Percentiles rank a stretch among this genome's conserved stretches.
phyloP scores from a whole-genome alignment of 2,888 invertebrate genomes.

The Entomobrya multifasciata region DNA sequence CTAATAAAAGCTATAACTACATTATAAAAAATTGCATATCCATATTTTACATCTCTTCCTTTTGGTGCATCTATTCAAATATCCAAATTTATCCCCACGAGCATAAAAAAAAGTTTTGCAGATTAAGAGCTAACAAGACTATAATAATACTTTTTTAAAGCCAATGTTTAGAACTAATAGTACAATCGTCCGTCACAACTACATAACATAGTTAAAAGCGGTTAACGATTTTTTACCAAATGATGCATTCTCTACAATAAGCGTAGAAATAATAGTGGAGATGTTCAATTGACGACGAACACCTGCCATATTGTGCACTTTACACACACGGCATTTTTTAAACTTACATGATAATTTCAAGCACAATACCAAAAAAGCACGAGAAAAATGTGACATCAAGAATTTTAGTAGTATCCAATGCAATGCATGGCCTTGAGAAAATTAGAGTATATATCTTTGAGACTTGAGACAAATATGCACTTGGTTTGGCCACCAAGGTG shows the following conservation, averaged over 20 bases:
- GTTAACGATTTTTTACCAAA: constrained; percentile 13
- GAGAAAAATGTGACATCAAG: constrained; percentile 60
- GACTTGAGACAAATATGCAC: constrained; percentile 1
- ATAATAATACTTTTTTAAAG: not conserved
- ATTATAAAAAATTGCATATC: constrained; percentile 47
- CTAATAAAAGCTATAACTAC: constrained; percentile 37
- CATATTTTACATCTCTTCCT: constrained; percentile 1
- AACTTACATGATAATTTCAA: constrained; percentile 57
- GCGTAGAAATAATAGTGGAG: not conserved
- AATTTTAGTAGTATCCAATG: constrained; percentile 55
- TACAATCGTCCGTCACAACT: not conserved
- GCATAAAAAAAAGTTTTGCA: not conserved
- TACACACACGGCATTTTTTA: constrained; percentile 15
- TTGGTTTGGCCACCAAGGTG: constrained; percentile 42
- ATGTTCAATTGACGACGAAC: constrained; percentile 56
- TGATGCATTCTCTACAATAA: constrained; percentile 17
- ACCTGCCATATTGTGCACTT: constrained; percentile 11
- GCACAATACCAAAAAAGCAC: constrained; percentile 64
- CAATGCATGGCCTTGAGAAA: constrained; percentile 61
- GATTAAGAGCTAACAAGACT: not conserved
- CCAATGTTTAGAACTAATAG: too few species aligned
- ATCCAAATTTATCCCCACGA: not conserved
- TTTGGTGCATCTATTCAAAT: constrained; percentile 31
- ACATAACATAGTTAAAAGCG: not conserved
- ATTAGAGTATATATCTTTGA: constrained; percentile 55